These are phyloP conservation scores for Morone chrysops DNA, from an alignment of 2,113 vertebrate species.

Conservation along the genomic window DNA sequence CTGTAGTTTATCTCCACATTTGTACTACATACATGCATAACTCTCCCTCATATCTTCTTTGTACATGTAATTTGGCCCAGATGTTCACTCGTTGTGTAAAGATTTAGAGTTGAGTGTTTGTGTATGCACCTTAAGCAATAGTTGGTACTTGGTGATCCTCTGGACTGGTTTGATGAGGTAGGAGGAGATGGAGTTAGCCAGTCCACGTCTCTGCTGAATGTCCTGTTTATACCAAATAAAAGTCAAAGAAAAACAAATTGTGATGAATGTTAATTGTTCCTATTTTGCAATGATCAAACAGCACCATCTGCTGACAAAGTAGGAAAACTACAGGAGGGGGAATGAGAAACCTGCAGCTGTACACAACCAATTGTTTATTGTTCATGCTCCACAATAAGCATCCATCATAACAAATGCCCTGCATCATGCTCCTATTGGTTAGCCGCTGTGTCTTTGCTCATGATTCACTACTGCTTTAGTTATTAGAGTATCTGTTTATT, in stretches of 20 bases:
- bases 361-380: neutral
- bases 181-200: constrained; percentile 98
- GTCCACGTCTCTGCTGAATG: constrained; percentile 94
- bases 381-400: neutral
- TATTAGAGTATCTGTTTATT: neutral
- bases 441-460: neutral
- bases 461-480: neutral
- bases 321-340: constrained; percentile 4
- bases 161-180: constrained; percentile 99
- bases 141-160: constrained; percentile 99
- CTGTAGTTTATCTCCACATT: too few relatives aligned
- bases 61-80: neutral
- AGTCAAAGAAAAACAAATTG: too few relatives aligned
- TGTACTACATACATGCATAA: neutral
- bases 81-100: neutral
- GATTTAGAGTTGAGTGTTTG: neutral
- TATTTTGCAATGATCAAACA: neutral
- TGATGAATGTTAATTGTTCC: too few relatives aligned
- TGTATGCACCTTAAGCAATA: constrained; percentile 93
- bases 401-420: neutral
- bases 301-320: constrained; percentile 60
- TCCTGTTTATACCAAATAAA: constrained; percentile 82
- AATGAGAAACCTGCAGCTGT: neutral
- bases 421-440: neutral
- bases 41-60: too few relatives aligned